These are phyloP conservation scores for Deilephila elpenor DNA, from an alignment of 2,888 invertebrate species.

Conservation along the genomic window DNA sequence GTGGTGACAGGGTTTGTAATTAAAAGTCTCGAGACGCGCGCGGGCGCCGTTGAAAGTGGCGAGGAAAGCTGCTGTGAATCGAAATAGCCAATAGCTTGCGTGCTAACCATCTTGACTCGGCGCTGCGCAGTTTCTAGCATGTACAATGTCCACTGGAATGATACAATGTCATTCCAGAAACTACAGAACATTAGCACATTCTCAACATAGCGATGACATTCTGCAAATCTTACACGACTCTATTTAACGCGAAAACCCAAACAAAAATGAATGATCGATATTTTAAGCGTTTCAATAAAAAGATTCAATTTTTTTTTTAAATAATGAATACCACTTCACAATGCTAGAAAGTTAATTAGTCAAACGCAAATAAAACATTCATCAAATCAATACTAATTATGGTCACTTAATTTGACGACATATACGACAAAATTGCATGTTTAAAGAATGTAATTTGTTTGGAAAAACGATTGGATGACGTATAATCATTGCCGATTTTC, in stretches of 20 bases:
- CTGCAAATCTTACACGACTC: no score
- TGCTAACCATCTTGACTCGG: constrained; percentile 48
- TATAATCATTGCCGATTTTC: constrained; percentile 5
- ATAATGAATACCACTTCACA: background rate
- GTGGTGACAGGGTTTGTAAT: constrained; percentile 64
- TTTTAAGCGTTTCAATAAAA: no score
- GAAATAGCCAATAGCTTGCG: constrained; percentile 74
- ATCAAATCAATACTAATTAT: background rate
- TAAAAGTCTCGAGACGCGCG: constrained; percentile 72
- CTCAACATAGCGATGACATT: background rate
- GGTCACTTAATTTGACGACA: background rate
- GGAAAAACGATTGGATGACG: background rate
- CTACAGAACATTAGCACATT: constrained; percentile 5
- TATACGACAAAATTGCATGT: background rate
- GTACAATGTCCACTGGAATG: constrained; percentile 4
- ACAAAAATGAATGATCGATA: no score
- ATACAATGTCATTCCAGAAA: constrained; percentile 26
- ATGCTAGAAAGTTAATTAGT: background rate
- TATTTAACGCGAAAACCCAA: no score
- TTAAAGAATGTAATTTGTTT: background rate
- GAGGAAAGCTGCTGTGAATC: constrained; percentile 74
- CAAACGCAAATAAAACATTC: background rate
- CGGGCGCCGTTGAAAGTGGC: constrained; percentile 72
- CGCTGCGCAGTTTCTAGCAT: constrained; percentile 48
- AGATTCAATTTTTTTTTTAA: background rate